Evolutionary conservation across 2,113 vertebrate species (phyloP), one percentile per base, ranked within the genome.

Genomic region (Scomber scombrus): DNA sequence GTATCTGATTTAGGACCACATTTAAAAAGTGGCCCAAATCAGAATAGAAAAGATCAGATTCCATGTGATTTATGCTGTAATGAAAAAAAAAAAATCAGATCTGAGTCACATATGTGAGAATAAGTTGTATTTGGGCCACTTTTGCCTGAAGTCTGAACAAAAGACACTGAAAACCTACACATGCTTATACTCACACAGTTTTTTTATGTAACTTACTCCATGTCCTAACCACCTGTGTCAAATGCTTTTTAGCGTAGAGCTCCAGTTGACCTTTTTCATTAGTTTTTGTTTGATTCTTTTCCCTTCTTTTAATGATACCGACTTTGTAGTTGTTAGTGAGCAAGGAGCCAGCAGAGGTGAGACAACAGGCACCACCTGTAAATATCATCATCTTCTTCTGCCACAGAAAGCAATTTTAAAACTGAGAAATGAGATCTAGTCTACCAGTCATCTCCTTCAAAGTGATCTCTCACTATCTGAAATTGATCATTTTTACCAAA

Each of bases 261-360:
- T 60, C 9, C 23, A 18, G 49, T 80, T 67, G 8, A 81, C 16
- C 2, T 34, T 76, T 19, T 51, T 54, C n/a, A 52, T 75, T 54
- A 23, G 11, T 84, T 71, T 77, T 11, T 77, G 16, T 85, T 69
- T 74, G 69, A 80, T 79, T 85, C 15, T 63, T 75, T 34, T 45
- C 21, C 55, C n/a, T 45, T 54, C 13, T 1, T 43, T 46, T 40
- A 62, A 79, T 51, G 49, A 71, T 50, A 9, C 23, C 18, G n/a
- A 4, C 49, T 50, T 67, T 2, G 7, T 56, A 58, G 63, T 29
- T 58, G 29, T 75, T 49, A 50, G 0, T 21, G 13, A 74, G 50
- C 49, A 50, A 4, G 2, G 45, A 83, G 58, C 11, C 50, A 49
- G 29, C 61, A 11, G 51, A 66, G 62, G 16, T 47, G 45, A 60